Evolutionary conservation across 2,113 vertebrate genomes (phyloP).

Genomic region (Neolamprologus longior): DNA sequence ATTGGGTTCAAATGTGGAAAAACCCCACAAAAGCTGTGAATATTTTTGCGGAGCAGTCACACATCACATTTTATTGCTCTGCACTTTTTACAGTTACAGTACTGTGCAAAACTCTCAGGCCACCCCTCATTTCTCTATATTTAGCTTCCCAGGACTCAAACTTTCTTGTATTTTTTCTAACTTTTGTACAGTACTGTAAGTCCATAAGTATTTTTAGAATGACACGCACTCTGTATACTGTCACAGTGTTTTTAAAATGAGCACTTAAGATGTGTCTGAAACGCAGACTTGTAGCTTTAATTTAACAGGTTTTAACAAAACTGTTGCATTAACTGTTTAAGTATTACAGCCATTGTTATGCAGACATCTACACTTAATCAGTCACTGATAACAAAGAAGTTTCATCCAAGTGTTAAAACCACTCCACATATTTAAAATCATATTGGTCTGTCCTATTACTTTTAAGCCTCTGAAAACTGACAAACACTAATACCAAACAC

Average conservation of each 20-base stretch:
- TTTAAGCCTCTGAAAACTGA: neutral
- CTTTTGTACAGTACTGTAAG: neutral
- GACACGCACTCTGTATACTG: neutral
- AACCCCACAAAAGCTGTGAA: neutral
- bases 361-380: neutral
- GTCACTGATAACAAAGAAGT: neutral
- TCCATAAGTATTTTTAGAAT: neutral
- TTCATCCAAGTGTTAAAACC: accelerated
- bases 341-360: neutral
- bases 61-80: neutral
- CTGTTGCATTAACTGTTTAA: neutral
- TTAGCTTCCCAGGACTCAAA: neutral
- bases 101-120: neutral
- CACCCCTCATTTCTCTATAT: neutral
- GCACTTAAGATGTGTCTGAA: neutral
- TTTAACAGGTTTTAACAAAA: neutral
- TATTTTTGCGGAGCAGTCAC: accelerated
- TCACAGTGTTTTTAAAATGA: neutral
- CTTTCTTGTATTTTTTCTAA: neutral
- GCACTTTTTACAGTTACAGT: neutral
- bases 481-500: neutral
- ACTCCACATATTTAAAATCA: neutral
- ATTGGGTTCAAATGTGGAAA: neutral
- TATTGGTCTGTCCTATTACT: neutral
- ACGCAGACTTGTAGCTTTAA: neutral